Base-by-base conservation (phyloP, 2,113 vertebrate genomes). In the Morone saxatilis region DNA sequence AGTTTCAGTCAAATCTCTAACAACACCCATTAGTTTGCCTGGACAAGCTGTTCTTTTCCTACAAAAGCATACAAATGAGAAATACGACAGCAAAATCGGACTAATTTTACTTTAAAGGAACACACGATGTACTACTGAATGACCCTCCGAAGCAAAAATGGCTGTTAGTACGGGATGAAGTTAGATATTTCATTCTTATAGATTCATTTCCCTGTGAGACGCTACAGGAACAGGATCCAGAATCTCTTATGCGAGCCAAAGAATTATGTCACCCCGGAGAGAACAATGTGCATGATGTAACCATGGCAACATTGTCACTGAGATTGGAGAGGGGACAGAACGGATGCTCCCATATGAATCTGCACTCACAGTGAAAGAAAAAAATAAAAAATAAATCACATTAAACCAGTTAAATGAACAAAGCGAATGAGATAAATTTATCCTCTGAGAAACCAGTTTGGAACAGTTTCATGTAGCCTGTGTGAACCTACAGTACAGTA, bases 281-380 rank as follows among this genome's bases (percentile, higher is more conserved):
- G 75, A 88, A 92, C 81, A 90, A 84, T 82, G 71, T 81, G 65
- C 83, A 84, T 78, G 82, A 89, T 71, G 87, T 71, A 88, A 88
- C 87, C 86, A 88, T 84, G 65, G 86, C 76, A 79, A 85, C 86
- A 78, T 65, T 73, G 83, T 79, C 74, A 84, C 54, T 0, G 81
- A 71, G 65, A 62, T 81, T 71, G 56, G 69, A 53, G 76, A 40
- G 70, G 65, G 63, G 67, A 82, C 41, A 65, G 68, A 86, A 66
- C 4, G 61, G 68, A 86, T 59, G 78, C 69, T 88, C 70, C 51
- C 65, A n/a, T 51, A 69, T 45, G 75, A 89, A 80, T 86, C 40
- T 66, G 67, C 63, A 51, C 61, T 73, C 36, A 6, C 75, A 41
- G 36, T 5, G 17, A 36, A 25, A 48, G 19, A 38, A 25, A 53